Evolutionary conservation across 2,113 vertebrate genomes (phyloP), one percentile per base, ranked within the genome.

Genomic region (Helogale parvula): DNA sequence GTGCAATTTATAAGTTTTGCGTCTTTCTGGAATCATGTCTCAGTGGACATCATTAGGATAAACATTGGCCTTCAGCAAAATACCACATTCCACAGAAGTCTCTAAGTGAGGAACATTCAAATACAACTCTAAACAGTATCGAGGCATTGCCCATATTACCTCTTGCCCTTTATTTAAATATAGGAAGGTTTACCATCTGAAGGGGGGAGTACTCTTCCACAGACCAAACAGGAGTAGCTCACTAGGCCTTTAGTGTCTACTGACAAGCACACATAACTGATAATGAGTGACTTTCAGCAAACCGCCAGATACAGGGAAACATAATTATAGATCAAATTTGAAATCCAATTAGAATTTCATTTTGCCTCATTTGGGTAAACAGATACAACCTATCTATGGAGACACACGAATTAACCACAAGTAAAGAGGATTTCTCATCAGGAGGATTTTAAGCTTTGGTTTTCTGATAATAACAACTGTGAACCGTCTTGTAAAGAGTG

Each of bases 341-440:
- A 85, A 88, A 85, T 93, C 21, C 52, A 83, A 19, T 90, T 81
- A 82, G 7, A 97, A n/a, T 7, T 65, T 92, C 23, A 71, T n/a
- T 91, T 86, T 88, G 9, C 9, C 17, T 93, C 12, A 45, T 71
- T 92, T 96, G 85, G 15, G 35, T 88, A 76, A 69, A 47, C 23
- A 90, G 23, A 33, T 47, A 33, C 1, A 92, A 68, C 17, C 1
- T 52, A 38, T 71, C 14, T 88, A 54, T 50, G 25, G 45, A 95
- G 23, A 45, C n/a, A 47, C 2, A 38, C 17, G 15, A 81, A 41
- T 88, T 54, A 91, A 77, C 19, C 27, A 45, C 47, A 86, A 71
- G 10, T 21, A 38, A 89, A 90, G 17, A 33, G 2, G 33, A 16
- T 84, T 88, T 16, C 41, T 81, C 77, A 52, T 41, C 8, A 35